phyloP scores from a whole-genome alignment of 1,140 invertebrate species.

The Ips typographus region DNA sequence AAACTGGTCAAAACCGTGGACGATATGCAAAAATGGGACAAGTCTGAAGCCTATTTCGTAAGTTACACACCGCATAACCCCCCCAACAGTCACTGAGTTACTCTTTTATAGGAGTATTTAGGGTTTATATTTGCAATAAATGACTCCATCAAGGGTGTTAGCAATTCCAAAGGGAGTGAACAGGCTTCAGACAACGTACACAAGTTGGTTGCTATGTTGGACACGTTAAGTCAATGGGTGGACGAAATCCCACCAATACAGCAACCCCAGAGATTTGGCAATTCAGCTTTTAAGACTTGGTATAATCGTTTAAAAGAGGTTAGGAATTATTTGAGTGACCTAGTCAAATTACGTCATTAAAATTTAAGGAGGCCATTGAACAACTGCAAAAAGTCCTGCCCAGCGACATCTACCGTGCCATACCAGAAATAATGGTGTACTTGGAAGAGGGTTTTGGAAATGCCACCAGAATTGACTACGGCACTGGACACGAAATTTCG shows the following conservation, averaged over 20 bases:
- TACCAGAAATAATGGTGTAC: conserved; percentile 84
- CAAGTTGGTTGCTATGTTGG: conserved; percentile 69
- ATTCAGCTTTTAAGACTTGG: conserved; percentile 90
- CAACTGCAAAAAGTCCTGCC: conserved; percentile 70
- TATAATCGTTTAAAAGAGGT: conserved; percentile 78
- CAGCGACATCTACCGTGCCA: conserved; percentile 66
- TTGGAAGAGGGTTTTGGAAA: conserved; percentile 95
- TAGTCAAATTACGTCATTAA: too few relatives aligned
- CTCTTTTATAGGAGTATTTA: conserved; percentile 71
- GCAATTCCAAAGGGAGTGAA: conserved; percentile 60
- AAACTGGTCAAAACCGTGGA: conserved; percentile 68
- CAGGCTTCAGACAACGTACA: conserved; percentile 63
- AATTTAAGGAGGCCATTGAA: conserved; percentile 57
- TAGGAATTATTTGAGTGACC: conserved; percentile 34
- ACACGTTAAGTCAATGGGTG: conserved; percentile 74
- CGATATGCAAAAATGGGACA: conserved; percentile 80
- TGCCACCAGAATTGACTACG: conserved; percentile 96
- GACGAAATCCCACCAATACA: conserved; percentile 87
- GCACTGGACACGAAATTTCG: conserved; percentile 96
- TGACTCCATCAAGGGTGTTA: conserved; percentile 79
- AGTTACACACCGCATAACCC: conserved; percentile 30
- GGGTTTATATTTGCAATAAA: conserved; percentile 86
- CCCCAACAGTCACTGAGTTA: background rate
- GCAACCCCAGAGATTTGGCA: conserved; percentile 95
- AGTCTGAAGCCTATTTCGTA: conserved; percentile 81